phyloP scores from a whole-genome alignment of 2,113 vertebrate species.

The Podocnemis expansa region DNA sequence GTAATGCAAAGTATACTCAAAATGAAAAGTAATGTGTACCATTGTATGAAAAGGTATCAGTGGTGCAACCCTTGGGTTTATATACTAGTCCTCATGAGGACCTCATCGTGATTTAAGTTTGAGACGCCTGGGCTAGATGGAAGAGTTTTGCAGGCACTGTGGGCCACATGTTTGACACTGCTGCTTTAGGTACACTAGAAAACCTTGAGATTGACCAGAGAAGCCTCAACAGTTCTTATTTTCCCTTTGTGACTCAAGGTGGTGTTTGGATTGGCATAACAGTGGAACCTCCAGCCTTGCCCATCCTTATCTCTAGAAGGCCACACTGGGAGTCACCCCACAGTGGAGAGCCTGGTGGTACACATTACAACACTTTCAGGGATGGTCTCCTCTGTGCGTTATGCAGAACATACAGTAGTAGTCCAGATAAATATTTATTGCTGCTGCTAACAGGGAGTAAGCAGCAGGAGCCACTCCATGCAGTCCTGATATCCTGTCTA shows the following conservation, averaged over 20 bases:
- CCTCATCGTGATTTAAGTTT: too few species aligned
- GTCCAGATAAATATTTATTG: neutral
- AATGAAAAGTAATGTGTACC: too few species aligned
- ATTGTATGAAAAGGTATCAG: too few species aligned
- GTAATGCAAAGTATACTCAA: too few species aligned
- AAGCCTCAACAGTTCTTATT: fast-evolving
- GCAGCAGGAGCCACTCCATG: neutral
- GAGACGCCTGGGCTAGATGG: too few species aligned
- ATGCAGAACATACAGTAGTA: neutral
- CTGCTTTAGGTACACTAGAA: neutral
- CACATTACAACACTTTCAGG: neutral
- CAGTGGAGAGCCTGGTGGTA: neutral
- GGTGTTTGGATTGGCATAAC: neutral
- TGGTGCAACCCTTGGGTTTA: too few species aligned
- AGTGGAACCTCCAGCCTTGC: neutral
- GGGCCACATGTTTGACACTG: too few species aligned
- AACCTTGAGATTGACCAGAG: neutral
- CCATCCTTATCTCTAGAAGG: neutral
- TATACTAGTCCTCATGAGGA: too few species aligned
- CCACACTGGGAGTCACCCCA: neutral
- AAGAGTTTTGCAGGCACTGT: too few species aligned
- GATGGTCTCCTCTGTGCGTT: too few species aligned
- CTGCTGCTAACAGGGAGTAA: neutral
- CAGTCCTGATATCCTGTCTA: neutral
- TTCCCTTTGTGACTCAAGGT: fast-evolving